Base-by-base conservation (phyloP, 1,140 invertebrate genomes). In the Panulirus ornatus region DNA sequence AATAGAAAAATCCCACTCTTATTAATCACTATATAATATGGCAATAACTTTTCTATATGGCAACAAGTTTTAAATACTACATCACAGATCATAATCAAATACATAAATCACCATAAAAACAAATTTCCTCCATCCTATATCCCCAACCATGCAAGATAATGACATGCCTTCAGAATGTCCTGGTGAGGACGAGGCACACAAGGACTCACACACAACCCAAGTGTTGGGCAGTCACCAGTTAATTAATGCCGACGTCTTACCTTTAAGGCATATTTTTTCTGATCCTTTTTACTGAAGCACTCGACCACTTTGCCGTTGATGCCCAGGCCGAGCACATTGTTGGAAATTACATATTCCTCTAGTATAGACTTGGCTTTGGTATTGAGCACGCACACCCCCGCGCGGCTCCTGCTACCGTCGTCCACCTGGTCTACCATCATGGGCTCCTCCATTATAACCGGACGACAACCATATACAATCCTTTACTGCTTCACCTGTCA, bases 291-390 rank as follows among this genome's bases (percentile, higher is more conserved):
- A 34, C 95, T 95, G 92, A 95, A 96, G 94, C 97, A 97, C 93
- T 97, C 95, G 11, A 97, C 96, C 51, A 98, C 97, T 84, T 93
- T 93, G 27, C 99, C 99, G 94, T 99, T 99, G 92, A 99, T 99
- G 22, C 99, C 99, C 40, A 99, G 95, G n/a, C 99, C 99, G 63
- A 99, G 95, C 19, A 99, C 98, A 81, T 96, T 97, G 93, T 96
- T 97, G n/a, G 97, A 97, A 92, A 99, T 97, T 93, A 97, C 96
- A 94, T 99, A 99, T 94, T 99, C 98, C 87, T 98, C 96, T 14
- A 91, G 19, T 30, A 92, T 91, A 19, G 92, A 89, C 9, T 86
- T 86, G 19, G 47, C 34, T 81, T 92, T 92, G 70, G 91, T 90
- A 63, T 92, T 87, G 9, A 90, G 71, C 6, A 79, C 63, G 58